Evolutionary conservation across 2,113 vertebrate genomes (phyloP).

Genomic region (Lepisosteus osseus): DNA sequence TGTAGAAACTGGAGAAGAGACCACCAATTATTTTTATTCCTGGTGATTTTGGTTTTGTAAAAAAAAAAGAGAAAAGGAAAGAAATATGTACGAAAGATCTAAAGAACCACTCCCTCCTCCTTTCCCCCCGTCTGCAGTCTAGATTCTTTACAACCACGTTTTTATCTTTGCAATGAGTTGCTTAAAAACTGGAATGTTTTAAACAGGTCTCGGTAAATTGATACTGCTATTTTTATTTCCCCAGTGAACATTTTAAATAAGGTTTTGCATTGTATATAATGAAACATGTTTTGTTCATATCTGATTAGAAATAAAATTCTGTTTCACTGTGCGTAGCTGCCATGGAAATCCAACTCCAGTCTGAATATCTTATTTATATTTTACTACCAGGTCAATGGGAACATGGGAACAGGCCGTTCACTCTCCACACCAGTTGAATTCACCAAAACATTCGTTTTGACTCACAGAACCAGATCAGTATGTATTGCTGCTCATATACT

Average conservation of each 20-base stretch:
- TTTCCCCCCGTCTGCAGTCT: background rate
- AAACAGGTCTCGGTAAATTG: constrained; percentile 15
- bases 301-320: too few species aligned
- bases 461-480: too few species aligned
- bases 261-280: background rate
- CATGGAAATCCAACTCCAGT: too few species aligned
- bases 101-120: background rate
- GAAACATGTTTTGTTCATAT: too few species aligned
- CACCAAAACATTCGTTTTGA: too few species aligned
- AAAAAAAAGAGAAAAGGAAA: background rate
- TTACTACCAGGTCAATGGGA: too few species aligned
- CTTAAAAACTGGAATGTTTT: too few species aligned
- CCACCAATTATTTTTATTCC: constrained; percentile 62
- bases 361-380: too few species aligned
- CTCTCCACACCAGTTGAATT: too few species aligned
- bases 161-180: background rate
- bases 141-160: background rate
- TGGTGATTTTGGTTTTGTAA: constrained; percentile 43
- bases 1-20: constrained; percentile 46
- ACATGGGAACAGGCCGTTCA: too few species aligned
- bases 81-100: constrained; percentile 1
- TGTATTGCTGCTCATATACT: too few species aligned
- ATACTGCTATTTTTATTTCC: constrained; percentile 53
- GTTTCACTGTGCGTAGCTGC: too few species aligned
- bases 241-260: constrained; percentile 28